Base-by-base conservation (phyloP, 2,113 vertebrate genomes). In the Phodopus roborovskii region DNA sequence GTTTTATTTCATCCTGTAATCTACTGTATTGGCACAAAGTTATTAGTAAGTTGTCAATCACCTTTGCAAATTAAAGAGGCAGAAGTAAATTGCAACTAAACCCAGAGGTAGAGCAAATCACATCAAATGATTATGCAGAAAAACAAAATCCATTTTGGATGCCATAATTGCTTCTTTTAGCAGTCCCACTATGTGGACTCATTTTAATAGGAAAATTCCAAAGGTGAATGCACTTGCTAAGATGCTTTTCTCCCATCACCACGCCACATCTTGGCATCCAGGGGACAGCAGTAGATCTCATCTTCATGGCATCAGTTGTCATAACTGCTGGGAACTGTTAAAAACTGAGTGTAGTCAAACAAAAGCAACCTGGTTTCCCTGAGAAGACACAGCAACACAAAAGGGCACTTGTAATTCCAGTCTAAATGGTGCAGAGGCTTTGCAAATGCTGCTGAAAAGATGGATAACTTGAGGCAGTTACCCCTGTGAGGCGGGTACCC, bases 51-150 rank as follows among this genome's bases (percentile, higher is more conserved):
- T 84, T 94, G 93, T 96, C 94, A 93, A 85, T 94, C 92, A 96
- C 56, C 56, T 75, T n/a, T 92, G 82, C 78, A 88, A 94, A 84
- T 92, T 94, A 93, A 95, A 42, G 71, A 94, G 68, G 53, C 50
- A 92, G 73, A 95, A 93, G 75, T 66, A 96, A 96, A 94, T 96
- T 93, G 84, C 74, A 92, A 71, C 88, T 94, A 77, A 96, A 87
- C 48, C 30, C 39, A 62, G 82, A 96, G 90, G 82, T 93, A 78
- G 82, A 94, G 82, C 66, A 91, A 75, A 95, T 96, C 92, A 96
- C 53, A 48, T 92, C 86, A 87, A 96, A 95, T 94, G 73, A 91
- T 94, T 68, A 88, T 78, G 85, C 39, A 56, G 88, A 93, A 94
- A 94, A 68, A 86, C 91, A 96, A 94, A 87, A 77, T 96, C 88